phyloP scores from a whole-genome alignment of 2,888 invertebrate genomes.

The Catocala sponsa region DNA sequence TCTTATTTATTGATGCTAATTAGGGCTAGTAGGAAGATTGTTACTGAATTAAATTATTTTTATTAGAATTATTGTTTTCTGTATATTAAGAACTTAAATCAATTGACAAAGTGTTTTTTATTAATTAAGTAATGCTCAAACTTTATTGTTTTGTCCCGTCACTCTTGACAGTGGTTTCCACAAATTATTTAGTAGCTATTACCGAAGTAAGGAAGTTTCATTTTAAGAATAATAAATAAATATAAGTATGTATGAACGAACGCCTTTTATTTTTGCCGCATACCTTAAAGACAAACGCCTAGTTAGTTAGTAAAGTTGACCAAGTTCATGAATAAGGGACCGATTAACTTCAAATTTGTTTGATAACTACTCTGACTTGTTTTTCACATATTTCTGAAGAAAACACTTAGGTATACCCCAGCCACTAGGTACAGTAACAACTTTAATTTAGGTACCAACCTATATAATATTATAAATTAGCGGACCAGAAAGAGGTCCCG shows the following conservation, averaged over 20 bases:
- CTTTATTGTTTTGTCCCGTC: conserved; percentile 60
- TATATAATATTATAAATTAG: too few species aligned
- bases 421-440: too few species aligned
- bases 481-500: too few species aligned
- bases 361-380: too few species aligned
- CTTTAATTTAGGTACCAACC: too few species aligned
- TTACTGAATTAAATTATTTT: conserved; percentile 84
- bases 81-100: conserved; percentile 81
- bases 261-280: conserved; percentile 43
- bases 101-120: conserved; percentile 74
- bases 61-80: conserved; percentile 80
- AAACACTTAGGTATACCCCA: too few species aligned
- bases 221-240: conserved; percentile 83
- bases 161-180: conserved; percentile 61
- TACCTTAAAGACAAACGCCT: background rate
- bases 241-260: conserved; percentile 67
- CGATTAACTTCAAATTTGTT: too few species aligned
- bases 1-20: conserved; percentile 84
- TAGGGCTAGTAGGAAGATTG: conserved; percentile 78
- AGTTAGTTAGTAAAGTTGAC: too few species aligned
- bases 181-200: conserved; percentile 72
- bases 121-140: conserved; percentile 79
- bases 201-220: conserved; percentile 73
- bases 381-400: too few species aligned
- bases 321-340: too few species aligned